These are phyloP conservation scores for Sipha flava DNA, from an alignment of 1,140 invertebrate genomes.

Conservation along the genomic window DNA sequence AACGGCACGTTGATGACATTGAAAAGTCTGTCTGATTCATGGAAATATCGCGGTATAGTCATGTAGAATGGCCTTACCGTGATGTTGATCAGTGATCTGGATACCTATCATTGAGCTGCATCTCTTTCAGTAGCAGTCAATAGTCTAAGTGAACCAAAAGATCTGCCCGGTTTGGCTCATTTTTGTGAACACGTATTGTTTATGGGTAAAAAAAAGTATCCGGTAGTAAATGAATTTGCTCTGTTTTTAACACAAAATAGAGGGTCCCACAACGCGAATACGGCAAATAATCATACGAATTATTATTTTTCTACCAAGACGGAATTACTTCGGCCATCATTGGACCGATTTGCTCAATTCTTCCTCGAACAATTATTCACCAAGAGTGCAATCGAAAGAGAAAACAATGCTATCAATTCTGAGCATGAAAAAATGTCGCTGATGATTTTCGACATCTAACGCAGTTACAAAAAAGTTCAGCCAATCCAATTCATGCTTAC, in stretches of 20 bases:
- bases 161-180: conserved; percentile 85
- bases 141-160: conserved; percentile 74
- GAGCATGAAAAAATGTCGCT: conserved; percentile 92
- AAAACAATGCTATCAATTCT: conserved; percentile 91
- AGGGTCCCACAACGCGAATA: conserved; percentile 81
- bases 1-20: conserved; percentile 52
- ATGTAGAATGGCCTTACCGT: conserved; percentile 82
- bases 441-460: conserved; percentile 79
- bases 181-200: conserved; percentile 99
- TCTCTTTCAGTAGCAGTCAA: conserved; percentile 72
- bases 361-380: conserved; percentile 88
- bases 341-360: conserved; percentile 94
- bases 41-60: conserved; percentile 71
- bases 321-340: conserved; percentile 62
- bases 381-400: conserved; percentile 76
- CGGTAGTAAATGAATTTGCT: conserved; percentile 84
- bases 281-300: conserved; percentile 79
- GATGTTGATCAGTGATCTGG: conserved; percentile 78
- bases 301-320: conserved; percentile 93
- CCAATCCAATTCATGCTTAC: conserved; percentile 69
- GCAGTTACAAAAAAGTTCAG: conserved; percentile 76
- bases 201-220: conserved; percentile 88
- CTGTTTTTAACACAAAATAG: conserved; percentile 85
- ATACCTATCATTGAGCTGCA: conserved; percentile 88
- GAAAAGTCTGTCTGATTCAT: conserved; percentile 68